These are phyloP conservation scores for Paramuricea clavata DNA, from an alignment of 92 coral and sea anemone species.

Conservation along the genomic window DNA sequence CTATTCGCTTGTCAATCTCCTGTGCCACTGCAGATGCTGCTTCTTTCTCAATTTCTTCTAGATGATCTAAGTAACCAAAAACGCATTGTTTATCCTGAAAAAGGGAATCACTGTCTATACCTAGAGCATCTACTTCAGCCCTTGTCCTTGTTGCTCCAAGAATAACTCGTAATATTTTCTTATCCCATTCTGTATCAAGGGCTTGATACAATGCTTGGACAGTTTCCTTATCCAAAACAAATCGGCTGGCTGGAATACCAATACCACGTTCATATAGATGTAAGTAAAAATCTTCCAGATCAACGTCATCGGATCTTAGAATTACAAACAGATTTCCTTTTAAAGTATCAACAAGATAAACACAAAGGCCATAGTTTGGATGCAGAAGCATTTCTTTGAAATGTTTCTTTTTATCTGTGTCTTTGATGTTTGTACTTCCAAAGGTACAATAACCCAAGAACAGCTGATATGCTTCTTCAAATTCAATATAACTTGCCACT, in stretches of 20 bases:
- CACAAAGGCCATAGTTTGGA: slow-evolving; percentile 52
- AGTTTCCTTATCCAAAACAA: slow-evolving; percentile 33
- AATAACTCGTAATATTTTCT: slow-evolving; percentile 39
- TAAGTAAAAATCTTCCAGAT: slow-evolving; percentile 40
- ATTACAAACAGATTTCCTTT: slow-evolving; percentile 28
- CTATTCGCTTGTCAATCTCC: slow-evolving; percentile 37
- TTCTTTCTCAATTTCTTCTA: slow-evolving; percentile 37
- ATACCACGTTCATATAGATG: not conserved
- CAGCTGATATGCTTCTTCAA: slow-evolving; percentile 44
- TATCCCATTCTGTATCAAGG: slow-evolving; percentile 51
- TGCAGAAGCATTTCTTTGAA: slow-evolving; percentile 49
- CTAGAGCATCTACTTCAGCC: slow-evolving; percentile 36
- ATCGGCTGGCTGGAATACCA: not conserved
- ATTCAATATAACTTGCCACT: slow-evolving; percentile 42
- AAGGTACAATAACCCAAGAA: slow-evolving; percentile 26
- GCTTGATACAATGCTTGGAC: slow-evolving; percentile 31
- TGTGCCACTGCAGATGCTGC: slow-evolving; percentile 17
- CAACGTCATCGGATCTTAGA: slow-evolving; percentile 47
- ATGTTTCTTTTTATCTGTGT: slow-evolving; percentile 40
- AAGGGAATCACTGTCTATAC: slow-evolving; percentile 51
- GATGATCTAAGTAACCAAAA: slow-evolving; percentile 32
- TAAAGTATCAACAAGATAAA: slow-evolving; percentile 45
- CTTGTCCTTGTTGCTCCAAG: slow-evolving; percentile 49
- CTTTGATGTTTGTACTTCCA: slow-evolving; percentile 26
- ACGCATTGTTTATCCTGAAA: slow-evolving; percentile 40